These are phyloP conservation scores for Scomber japonicus DNA, from an alignment of 2,113 vertebrate genomes.

Conservation along the genomic window DNA sequence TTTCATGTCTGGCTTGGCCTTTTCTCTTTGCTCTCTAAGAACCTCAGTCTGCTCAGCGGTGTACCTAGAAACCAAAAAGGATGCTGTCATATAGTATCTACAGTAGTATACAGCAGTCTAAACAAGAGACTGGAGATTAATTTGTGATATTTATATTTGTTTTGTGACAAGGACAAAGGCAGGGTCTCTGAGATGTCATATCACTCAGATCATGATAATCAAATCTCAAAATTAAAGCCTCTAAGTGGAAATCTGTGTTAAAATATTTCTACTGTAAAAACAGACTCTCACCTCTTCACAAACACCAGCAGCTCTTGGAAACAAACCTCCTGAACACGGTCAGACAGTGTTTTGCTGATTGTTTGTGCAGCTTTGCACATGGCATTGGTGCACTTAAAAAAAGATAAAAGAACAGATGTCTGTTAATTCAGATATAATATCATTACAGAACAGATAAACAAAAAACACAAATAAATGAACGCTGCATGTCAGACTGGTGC, in stretches of 20 bases:
- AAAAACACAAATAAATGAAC: too few species aligned
- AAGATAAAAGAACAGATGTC: background rate
- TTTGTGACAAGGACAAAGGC: background rate
- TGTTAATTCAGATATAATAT: background rate
- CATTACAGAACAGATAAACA: background rate
- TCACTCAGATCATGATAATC: background rate
- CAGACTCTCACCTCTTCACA: constrained; percentile 55
- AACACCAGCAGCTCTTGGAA: constrained; percentile 66
- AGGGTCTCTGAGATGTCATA: background rate
- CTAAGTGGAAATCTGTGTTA: background rate
- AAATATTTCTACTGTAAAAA: background rate
- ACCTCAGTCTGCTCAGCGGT: background rate
- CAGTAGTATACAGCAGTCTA: too few species aligned
- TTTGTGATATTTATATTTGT: background rate
- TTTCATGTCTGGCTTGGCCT: constrained; percentile 8
- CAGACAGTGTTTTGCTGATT: constrained; percentile 23
- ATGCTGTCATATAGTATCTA: background rate
- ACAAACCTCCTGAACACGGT: constrained; percentile 46
- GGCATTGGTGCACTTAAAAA: constrained; percentile 48
- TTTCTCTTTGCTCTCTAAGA: constrained; percentile 2
- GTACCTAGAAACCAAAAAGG: constrained; percentile 57
- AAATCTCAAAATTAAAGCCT: background rate
- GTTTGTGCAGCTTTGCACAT: background rate
- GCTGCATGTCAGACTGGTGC: too few species aligned
- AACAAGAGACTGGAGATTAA: background rate